Evolutionary conservation across 2,797 vertebrate species (phyloP).

Genomic region (Protonibea diacanthus): DNA sequence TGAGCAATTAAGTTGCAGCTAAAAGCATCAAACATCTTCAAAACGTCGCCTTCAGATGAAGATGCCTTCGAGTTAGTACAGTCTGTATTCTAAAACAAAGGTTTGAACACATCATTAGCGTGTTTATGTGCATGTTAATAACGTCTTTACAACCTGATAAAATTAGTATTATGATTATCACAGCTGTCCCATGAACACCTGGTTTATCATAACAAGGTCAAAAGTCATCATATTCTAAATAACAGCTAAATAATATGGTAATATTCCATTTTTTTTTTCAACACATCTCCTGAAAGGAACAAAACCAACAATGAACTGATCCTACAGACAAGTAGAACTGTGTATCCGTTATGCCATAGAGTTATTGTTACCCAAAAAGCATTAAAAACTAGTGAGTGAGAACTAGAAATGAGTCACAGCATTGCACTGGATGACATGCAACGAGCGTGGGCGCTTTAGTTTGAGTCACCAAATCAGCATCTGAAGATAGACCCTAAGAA

Average conservation of each 20-base stretch:
- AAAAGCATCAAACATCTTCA: background rate
- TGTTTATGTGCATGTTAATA: background rate
- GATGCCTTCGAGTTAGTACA: background rate
- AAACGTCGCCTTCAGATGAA: background rate
- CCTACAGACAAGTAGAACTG: no score
- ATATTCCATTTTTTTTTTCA: no score
- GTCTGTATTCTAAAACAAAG: background rate
- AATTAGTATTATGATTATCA: background rate
- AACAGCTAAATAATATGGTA: background rate
- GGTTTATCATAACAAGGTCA: background rate
- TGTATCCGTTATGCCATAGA: background rate
- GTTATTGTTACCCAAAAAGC: background rate
- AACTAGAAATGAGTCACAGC: no score
- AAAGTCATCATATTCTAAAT: background rate
- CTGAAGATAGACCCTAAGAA: no score
- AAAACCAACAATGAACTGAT: constrained; percentile 14
- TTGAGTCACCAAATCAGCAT: no score
- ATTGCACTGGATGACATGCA: no score
- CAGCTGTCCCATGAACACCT: background rate
- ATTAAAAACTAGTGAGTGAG: background rate
- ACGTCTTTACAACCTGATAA: background rate
- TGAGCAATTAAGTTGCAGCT: no score
- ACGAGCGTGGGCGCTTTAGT: no score
- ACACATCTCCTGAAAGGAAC: background rate
- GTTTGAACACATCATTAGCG: background rate